These are phyloP conservation scores for Hoplias malabaricus DNA, from an alignment of 2,113 vertebrate species.

Conservation along the genomic window DNA sequence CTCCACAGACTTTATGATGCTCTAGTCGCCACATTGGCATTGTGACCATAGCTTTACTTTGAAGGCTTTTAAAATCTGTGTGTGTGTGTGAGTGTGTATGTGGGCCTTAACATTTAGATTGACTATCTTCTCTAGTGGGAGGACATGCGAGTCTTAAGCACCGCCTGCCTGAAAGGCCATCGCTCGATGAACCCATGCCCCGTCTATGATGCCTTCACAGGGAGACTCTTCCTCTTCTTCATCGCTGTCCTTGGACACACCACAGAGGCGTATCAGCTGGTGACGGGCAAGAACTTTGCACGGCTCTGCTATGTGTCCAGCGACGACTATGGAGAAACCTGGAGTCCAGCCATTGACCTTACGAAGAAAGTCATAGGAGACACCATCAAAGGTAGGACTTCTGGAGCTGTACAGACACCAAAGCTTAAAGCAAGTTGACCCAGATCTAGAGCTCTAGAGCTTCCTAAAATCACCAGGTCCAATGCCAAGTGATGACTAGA, in stretches of 20 bases:
- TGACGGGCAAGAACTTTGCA: conserved; percentile 84
- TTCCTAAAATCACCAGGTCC: no score
- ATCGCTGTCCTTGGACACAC: conserved; percentile 86
- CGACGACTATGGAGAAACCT: conserved; percentile 79
- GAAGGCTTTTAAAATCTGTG: no score
- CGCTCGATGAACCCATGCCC: conserved; percentile 98
- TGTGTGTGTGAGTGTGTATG: no score
- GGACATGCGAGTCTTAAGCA: conserved; percentile 78
- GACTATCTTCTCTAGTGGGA: conserved; percentile 84
- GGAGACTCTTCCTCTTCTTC: conserved; percentile 86
- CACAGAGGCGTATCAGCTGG: conserved; percentile 84
- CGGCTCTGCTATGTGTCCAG: conserved; percentile 89
- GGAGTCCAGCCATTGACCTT: conserved; percentile 83
- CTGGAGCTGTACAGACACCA: background rate
- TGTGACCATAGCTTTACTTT: no score
- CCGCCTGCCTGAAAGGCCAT: conserved; percentile 78
- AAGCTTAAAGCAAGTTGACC: no score
- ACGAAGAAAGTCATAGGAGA: conserved; percentile 83
- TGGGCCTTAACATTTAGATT: no score
- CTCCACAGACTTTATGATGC: no score
- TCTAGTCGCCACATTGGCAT: no score
- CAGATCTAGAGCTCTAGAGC: background rate
- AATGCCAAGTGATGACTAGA: no score
- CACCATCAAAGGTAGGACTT: conserved; percentile 75
- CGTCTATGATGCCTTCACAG: conserved; percentile 78